These are phyloP conservation scores for Criorhina ranunculi DNA, from an alignment of 2,888 invertebrate species.

Conservation along the genomic window DNA sequence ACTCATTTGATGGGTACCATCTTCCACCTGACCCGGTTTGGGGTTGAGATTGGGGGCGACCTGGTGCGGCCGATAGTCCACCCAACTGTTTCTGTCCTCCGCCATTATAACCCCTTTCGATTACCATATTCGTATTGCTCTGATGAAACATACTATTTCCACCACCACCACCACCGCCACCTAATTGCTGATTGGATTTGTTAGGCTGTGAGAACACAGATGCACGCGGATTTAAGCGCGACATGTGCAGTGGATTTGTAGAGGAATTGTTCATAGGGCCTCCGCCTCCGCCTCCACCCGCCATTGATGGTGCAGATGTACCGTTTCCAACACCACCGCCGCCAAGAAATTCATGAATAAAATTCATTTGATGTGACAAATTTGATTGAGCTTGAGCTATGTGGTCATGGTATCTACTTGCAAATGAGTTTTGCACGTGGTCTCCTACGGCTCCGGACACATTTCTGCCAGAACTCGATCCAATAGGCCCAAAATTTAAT, in stretches of 20 bases:
- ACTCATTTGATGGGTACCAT: slow-evolving; percentile 78
- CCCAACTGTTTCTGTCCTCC: slow-evolving; percentile 67
- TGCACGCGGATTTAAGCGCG: slow-evolving; percentile 92
- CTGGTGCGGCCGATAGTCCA: slow-evolving; percentile 77
- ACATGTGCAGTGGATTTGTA: slow-evolving; percentile 85
- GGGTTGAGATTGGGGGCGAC: slow-evolving; percentile 80
- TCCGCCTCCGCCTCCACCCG: slow-evolving; percentile 39
- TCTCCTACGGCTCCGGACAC: slow-evolving; percentile 78
- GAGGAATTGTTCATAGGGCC: slow-evolving; percentile 80
- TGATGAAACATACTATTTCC: slow-evolving; percentile 79
- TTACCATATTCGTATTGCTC: slow-evolving; percentile 76
- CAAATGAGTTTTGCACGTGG: slow-evolving; percentile 73
- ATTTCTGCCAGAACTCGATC: slow-evolving; percentile 78
- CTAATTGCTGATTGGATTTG: slow-evolving; percentile 75
- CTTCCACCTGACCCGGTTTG: slow-evolving; percentile 80
- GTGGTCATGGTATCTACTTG: slow-evolving; percentile 81
- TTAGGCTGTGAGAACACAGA: slow-evolving; percentile 88
- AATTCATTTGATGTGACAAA: slow-evolving; percentile 79
- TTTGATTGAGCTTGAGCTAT: slow-evolving; percentile 77
- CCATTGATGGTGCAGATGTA: slow-evolving; percentile 60
- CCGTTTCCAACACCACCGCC: slow-evolving; percentile 63
- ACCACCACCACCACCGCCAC: slow-evolving; percentile 71
- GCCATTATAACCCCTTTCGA: slow-evolving; percentile 75
- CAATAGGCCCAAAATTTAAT: slow-evolving; percentile 81
- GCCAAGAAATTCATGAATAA: slow-evolving; percentile 78